Conservation (phyloP, 2,888 invertebrate genomes). For the Polietes domitor region DNA sequence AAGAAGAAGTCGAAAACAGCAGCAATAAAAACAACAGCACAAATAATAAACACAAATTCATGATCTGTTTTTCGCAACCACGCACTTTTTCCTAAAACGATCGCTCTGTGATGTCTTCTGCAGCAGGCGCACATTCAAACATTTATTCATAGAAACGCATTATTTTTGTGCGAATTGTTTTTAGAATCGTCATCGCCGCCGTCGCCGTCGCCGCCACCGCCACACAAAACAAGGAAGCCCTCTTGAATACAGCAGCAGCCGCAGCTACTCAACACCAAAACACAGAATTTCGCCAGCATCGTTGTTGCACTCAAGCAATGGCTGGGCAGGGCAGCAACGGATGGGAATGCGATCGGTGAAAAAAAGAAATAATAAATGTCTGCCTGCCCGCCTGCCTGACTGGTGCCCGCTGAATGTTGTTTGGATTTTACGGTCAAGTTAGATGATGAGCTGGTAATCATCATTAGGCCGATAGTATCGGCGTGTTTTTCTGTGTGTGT, state of each 20-base stretch:
- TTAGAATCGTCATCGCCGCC: slow-evolving; percentile 23
- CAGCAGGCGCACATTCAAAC: not conserved
- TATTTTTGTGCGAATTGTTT: slow-evolving; percentile 42
- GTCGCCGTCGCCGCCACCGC: not conserved
- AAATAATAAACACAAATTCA: slow-evolving; percentile 19
- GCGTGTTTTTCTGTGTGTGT: not conserved
- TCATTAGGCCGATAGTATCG: slow-evolving; percentile 46
- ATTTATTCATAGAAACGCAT: slow-evolving; percentile 59
- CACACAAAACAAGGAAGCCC: slow-evolving; percentile 43
- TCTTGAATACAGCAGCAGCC: not conserved
- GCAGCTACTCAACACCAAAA: not conserved
- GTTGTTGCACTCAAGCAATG: not conserved
- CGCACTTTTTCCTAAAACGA: slow-evolving; percentile 30
- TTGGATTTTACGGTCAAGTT: slow-evolving; percentile 66
- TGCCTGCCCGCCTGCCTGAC: not conserved
- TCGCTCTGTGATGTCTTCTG: not conserved
- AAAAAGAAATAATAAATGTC: not conserved
- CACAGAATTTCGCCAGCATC: not conserved
- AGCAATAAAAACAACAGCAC: slow-evolving; percentile 9
- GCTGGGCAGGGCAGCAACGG: too few species aligned
- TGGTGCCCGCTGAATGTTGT: slow-evolving; percentile 8
- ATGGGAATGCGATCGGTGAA: not conserved
- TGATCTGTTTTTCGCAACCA: slow-evolving; percentile 35
- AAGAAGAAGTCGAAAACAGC: slow-evolving; percentile 2
- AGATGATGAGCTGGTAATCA: slow-evolving; percentile 35